phyloP scores from a whole-genome alignment of 2,113 vertebrate species.

The Oreochromis spilurus region DNA sequence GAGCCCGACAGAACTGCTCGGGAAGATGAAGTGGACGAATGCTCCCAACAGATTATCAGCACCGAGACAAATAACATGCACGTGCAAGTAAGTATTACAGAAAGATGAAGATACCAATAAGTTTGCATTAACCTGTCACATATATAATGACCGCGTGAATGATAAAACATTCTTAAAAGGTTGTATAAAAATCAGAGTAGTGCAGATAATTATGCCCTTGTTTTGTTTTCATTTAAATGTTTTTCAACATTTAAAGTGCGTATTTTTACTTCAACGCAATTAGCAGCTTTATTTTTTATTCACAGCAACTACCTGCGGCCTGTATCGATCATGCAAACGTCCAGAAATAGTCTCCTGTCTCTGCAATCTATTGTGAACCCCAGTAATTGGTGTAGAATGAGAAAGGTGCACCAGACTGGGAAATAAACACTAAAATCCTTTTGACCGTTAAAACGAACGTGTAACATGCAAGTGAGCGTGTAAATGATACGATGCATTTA shows the following conservation, averaged over 20 bases:
- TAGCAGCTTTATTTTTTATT: neutral
- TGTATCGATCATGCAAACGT: neutral
- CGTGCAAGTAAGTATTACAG: slow-evolving; percentile 52
- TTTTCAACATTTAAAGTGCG: neutral
- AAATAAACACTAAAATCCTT: neutral
- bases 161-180: neutral
- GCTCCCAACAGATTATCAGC: slow-evolving; percentile 52
- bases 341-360: neutral
- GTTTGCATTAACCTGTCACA: neutral
- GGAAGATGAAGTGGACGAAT: slow-evolving; percentile 69
- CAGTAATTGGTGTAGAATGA: neutral
- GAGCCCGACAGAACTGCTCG: slow-evolving; percentile 81
- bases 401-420: neutral
- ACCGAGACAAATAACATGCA: slow-evolving; percentile 76
- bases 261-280: neutral
- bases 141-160: rapidly evolving
- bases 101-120: neutral
- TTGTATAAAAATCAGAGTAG: neutral
- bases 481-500: neutral
- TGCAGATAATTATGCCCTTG: neutral
- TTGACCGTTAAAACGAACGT: neutral
- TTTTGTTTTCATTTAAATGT: too few relatives aligned
- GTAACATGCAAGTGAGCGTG: neutral
- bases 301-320: neutral
- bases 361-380: neutral